These are phyloP conservation scores for Pachypeltis micranthus DNA, from an alignment of 1,140 invertebrate genomes.

Conservation along the genomic window DNA sequence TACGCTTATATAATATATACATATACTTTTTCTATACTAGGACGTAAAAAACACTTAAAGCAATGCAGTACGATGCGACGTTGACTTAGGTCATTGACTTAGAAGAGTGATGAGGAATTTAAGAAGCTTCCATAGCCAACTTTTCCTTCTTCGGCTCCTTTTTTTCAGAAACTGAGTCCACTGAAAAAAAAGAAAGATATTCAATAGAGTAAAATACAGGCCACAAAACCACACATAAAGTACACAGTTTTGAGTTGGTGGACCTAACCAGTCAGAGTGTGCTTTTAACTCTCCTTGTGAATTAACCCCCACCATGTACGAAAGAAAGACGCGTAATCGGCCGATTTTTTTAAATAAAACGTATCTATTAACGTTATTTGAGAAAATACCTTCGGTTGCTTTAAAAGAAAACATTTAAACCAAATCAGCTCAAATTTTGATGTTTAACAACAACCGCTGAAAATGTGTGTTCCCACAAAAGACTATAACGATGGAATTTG, in stretches of 20 bases:
- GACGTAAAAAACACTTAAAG: not conserved
- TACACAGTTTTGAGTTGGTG: not conserved
- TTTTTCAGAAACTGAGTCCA: too few relatives aligned
- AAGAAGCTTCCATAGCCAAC: not conserved
- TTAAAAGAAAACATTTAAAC: too few relatives aligned
- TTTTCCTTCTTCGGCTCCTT: not conserved
- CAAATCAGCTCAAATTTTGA: too few relatives aligned
- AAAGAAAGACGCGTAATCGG: not conserved
- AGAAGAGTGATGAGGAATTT: not conserved
- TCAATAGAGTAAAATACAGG: too few relatives aligned
- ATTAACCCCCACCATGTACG: not conserved
- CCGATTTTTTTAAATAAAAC: too few relatives aligned
- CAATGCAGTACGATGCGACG: not conserved
- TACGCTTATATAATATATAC: not conserved
- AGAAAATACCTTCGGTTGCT: too few relatives aligned
- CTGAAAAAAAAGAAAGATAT: too few relatives aligned
- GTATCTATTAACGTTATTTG: too few relatives aligned
- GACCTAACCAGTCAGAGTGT: not conserved
- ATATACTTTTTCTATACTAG: not conserved
- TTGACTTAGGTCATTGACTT: not conserved
- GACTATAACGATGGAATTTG: too few relatives aligned
- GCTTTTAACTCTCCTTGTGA: not conserved
- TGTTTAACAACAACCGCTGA: too few relatives aligned
- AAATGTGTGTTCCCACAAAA: too few relatives aligned
- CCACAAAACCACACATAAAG: not conserved